Base-by-base conservation (phyloP, 1,140 invertebrate species). In the Ceratitis capitata region DNA sequence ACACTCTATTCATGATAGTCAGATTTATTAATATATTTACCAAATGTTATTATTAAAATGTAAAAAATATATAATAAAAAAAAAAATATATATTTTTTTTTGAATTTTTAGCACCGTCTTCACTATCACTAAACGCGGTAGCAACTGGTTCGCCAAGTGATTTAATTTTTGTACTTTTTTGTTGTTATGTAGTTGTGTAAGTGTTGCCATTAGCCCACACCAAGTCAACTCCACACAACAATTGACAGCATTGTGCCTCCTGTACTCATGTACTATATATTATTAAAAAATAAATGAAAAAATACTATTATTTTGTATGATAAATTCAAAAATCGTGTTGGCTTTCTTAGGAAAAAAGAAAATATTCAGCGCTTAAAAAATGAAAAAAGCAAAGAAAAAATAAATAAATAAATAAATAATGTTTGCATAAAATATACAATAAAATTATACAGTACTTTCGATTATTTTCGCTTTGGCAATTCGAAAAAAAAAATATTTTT, bases 381-480 rank as follows among this genome's bases (percentile, higher is more conserved):
- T 19, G 51, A 12, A 19, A 53, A 53, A 69, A 69, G 61, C 14
- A 69, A 69, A 69, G 35, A 69, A 69, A 47, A 69, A 69, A 16
- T 39, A 69, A 69, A 69, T 69, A n/a, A n/a, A n/a, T n/a, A n/a
- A n/a, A n/a, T n/a, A n/a, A n/a, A n/a, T n/a, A n/a, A n/a, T 69
- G 61, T 39, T 19, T 32, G 16, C 61, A 69, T 39, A 19, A 29
- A 35, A 69, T 16, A 1, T 14, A 29, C 61, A 61, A 32, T 23
- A 61, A 32, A 56, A n/a, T n/a, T n/a, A n/a, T n/a, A n/a, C n/a
- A n/a, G 51, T 69, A 69, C 61, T 69, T 69, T 69, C 61, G 61
- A 69, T 39, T 69, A 69, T 69, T 69, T 69, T 69, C 61, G 61
- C 32, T 69, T 19, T 3, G 32, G 16, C 32, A 39, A 16, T 39